Evolutionary conservation across 2,888 invertebrate genomes (phyloP).

Genomic region (Brassicogethes aeneus): DNA sequence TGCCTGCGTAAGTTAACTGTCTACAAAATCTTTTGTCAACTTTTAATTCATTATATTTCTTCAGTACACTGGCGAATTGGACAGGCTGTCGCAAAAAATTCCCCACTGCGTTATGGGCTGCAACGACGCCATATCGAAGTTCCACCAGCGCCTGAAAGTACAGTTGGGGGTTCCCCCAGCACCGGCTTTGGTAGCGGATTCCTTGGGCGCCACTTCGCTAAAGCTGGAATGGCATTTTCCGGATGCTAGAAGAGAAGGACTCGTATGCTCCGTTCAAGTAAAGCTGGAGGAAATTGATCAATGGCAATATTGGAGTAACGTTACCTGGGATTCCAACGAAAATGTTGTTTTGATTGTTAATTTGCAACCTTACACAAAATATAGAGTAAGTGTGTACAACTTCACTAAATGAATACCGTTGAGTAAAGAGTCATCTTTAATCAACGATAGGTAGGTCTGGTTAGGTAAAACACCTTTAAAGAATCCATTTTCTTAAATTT

Average conservation of each 20-base stretch:
- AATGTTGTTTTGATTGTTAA: conserved; percentile 62
- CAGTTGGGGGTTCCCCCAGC: conserved; percentile 62
- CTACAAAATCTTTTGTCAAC: neutral
- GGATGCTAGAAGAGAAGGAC: conserved; percentile 47
- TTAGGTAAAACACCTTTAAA: too few relatives aligned
- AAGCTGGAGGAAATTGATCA: conserved; percentile 50
- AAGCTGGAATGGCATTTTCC: conserved; percentile 65
- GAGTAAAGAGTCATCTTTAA: too few relatives aligned
- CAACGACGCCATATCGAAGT: conserved; percentile 67
- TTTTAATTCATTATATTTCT: conserved; percentile 2
- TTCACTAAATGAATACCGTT: too few relatives aligned
- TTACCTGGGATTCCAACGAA: conserved; percentile 51
- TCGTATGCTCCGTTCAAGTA: conserved; percentile 64
- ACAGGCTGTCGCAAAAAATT: conserved; percentile 58
- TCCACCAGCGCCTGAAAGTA: conserved; percentile 58
- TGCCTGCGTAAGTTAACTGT: conserved; percentile 66
- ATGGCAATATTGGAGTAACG: conserved; percentile 78
- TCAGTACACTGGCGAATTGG: conserved; percentile 62
- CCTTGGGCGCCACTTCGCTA: conserved; percentile 67
- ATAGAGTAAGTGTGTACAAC: conserved; percentile 58
- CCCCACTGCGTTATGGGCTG: conserved; percentile 76
- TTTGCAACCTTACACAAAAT: conserved; percentile 80
- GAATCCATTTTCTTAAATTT: too few relatives aligned
- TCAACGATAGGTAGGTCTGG: too few relatives aligned
- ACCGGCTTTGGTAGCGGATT: conserved; percentile 70